These are phyloP conservation scores for Sterrhoptilus dennistouni DNA, from an alignment of 2,113 vertebrate species.

Conservation along the genomic window DNA sequence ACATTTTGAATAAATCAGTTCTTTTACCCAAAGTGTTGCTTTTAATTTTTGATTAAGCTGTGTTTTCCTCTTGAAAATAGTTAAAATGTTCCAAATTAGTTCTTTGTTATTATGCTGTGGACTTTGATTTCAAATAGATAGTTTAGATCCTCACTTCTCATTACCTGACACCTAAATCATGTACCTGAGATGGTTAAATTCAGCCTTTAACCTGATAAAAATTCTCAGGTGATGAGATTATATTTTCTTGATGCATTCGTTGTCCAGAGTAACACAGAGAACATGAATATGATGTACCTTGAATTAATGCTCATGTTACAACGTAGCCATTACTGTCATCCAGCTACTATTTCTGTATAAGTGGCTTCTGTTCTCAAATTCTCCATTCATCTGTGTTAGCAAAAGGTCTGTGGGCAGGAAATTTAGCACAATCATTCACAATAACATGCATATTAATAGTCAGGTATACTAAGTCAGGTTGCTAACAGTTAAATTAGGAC, in stretches of 20 bases:
- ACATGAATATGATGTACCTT: neutral
- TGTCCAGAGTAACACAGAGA: neutral
- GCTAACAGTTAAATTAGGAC: neutral
- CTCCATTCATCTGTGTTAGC: neutral
- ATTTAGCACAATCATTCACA: neutral
- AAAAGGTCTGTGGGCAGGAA: neutral
- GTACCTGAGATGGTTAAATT: neutral
- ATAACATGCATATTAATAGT: neutral
- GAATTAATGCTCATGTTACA: neutral
- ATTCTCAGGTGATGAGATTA: neutral
- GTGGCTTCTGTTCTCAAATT: neutral
- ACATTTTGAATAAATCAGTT: neutral
- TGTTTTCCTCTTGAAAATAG: neutral
- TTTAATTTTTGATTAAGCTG: neutral
- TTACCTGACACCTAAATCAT: neutral
- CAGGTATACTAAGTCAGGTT: neutral
- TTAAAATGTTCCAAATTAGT: neutral
- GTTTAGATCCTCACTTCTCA: neutral
- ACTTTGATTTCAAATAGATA: neutral
- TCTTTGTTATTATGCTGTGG: neutral
- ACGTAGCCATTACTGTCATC: neutral
- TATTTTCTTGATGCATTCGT: neutral
- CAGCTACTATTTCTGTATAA: neutral
- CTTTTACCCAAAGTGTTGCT: neutral
- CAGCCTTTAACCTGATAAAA: neutral